Evolutionary conservation across 2,113 vertebrate genomes (phyloP).

Genomic region (Triplophysa dalaica): DNA sequence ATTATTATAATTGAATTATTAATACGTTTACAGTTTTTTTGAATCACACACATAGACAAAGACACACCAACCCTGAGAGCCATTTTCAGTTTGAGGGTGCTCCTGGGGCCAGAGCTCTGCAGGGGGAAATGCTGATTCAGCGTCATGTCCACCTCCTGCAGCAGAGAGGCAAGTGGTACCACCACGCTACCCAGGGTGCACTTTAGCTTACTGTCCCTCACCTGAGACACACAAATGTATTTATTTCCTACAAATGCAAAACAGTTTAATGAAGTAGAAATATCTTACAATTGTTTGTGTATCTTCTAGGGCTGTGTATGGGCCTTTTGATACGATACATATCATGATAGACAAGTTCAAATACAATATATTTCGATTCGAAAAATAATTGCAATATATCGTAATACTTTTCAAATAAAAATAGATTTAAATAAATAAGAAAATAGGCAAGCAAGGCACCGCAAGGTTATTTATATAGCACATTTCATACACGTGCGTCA

Average conservation of each 20-base stretch:
- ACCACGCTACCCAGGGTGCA: slow-evolving; percentile 86
- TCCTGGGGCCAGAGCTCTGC: slow-evolving; percentile 91
- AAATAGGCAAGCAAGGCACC: too few species aligned
- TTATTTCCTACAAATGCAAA: not conserved
- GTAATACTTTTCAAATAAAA: too few species aligned
- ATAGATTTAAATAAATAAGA: too few species aligned
- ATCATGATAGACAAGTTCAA: too few species aligned
- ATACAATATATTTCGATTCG: too few species aligned
- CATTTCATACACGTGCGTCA: too few species aligned
- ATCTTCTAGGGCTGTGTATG: too few species aligned
- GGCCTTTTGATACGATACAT: too few species aligned
- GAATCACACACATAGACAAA: not conserved
- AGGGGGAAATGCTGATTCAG: slow-evolving; percentile 88
- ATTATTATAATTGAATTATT: too few species aligned
- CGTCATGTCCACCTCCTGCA: slow-evolving; percentile 85
- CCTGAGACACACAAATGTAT: slow-evolving; percentile 69
- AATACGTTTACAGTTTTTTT: not conserved
- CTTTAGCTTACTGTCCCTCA: slow-evolving; percentile 90
- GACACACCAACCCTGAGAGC: slow-evolving; percentile 82
- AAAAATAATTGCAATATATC: too few species aligned
- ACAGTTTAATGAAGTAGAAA: not conserved
- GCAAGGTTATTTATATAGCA: too few species aligned
- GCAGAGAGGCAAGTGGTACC: slow-evolving; percentile 82
- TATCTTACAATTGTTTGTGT: too few species aligned
- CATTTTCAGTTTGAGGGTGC: slow-evolving; percentile 92